phyloP scores from a whole-genome alignment of 2,888 invertebrate genomes.

The Drosophila fulvimacula region DNA sequence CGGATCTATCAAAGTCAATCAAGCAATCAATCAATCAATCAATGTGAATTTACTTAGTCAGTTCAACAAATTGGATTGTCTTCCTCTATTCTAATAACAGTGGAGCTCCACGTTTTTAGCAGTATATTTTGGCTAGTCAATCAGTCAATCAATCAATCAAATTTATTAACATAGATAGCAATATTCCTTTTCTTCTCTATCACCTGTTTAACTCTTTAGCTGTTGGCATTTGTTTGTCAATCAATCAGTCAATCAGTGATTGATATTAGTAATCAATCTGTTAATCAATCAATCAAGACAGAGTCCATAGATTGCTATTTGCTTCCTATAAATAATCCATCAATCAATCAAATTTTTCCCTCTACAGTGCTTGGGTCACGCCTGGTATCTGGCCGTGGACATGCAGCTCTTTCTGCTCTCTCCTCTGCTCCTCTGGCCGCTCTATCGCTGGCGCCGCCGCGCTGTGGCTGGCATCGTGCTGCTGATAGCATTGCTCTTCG shows the following conservation, averaged over 20 bases:
- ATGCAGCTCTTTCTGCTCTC: constrained; percentile 86
- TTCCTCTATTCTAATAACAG: no score
- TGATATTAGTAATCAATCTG: no score
- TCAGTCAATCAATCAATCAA: no score
- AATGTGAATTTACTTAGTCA: not conserved
- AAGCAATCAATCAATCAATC: not conserved
- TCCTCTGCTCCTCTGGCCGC: constrained; percentile 85
- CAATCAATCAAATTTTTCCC: not conserved
- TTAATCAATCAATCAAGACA: no score
- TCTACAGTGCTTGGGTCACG: constrained; percentile 85
- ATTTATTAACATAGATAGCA: no score
- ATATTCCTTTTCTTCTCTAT: no score
- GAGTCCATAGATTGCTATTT: no score
- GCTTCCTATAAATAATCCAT: no score
- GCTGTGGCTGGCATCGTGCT: constrained; percentile 55
- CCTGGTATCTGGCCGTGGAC: constrained; percentile 87
- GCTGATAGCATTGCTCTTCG: constrained; percentile 66
- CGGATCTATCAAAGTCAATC: not conserved
- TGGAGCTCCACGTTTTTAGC: no score
- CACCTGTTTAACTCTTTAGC: no score
- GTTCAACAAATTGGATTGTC: not conserved
- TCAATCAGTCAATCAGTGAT: not conserved
- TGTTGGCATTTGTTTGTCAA: not conserved
- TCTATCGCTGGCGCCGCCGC: constrained; percentile 82
- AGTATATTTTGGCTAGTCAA: no score